phyloP scores from a whole-genome alignment of 2,113 vertebrate genomes.

The Planiliza haematocheilus region DNA sequence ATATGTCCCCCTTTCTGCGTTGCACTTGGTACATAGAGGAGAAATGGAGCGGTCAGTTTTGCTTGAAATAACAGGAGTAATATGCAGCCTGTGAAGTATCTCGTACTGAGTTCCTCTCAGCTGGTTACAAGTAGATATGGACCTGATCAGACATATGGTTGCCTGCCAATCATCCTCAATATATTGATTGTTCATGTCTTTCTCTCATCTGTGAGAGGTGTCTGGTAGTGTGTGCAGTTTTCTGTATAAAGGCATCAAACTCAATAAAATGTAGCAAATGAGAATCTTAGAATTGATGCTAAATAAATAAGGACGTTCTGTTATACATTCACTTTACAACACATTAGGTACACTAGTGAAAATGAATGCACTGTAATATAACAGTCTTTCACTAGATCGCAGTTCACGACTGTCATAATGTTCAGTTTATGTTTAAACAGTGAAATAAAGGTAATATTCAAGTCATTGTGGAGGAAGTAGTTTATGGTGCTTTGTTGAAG shows the following conservation, averaged over 20 bases:
- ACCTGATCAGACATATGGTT: not conserved
- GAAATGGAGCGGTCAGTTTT: not conserved
- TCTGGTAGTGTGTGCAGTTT: not conserved
- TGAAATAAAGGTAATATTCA: too few relatives aligned
- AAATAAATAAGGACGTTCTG: too few relatives aligned
- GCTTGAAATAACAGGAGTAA: not conserved
- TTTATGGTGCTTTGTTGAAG: too few relatives aligned
- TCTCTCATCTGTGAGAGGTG: constrained; percentile 12
- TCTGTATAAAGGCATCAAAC: constrained; percentile 2
- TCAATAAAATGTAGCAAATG: not conserved
- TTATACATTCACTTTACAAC: too few relatives aligned
- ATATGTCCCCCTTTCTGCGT: too few relatives aligned
- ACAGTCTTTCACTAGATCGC: too few relatives aligned
- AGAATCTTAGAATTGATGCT: too few relatives aligned
- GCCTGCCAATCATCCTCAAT: not conserved
- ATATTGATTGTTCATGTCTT: constrained; percentile 1
- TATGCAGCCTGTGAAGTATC: not conserved
- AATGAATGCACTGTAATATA: too few relatives aligned
- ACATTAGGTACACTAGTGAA: too few relatives aligned
- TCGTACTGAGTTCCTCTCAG: not conserved
- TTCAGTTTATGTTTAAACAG: too few relatives aligned
- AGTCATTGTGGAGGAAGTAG: too few relatives aligned
- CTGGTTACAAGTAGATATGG: constrained; percentile 3
- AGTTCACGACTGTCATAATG: too few relatives aligned
- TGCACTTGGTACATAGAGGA: not conserved